Conservation (phyloP, 2,888 invertebrate species). For the Herminia tarsipennalis region DNA sequence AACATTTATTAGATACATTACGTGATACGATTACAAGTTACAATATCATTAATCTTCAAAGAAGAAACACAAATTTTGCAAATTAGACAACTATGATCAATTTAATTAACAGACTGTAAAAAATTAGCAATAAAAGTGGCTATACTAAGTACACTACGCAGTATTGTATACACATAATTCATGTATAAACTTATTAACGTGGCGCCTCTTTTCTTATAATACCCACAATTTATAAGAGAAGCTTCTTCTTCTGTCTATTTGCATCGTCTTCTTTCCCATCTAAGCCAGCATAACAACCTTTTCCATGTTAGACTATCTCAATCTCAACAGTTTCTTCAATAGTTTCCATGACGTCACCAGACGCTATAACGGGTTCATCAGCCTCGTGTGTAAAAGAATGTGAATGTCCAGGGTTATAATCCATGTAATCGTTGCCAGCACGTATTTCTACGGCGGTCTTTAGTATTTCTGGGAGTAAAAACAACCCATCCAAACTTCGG, state of each 20-base stretch:
- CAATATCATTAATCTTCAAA: no score
- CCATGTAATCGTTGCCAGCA: slow-evolving; percentile 66
- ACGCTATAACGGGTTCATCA: slow-evolving; percentile 23
- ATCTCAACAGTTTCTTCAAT: background rate
- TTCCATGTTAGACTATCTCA: background rate
- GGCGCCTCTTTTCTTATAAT: no score
- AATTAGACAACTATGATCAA: no score
- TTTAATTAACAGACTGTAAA: no score
- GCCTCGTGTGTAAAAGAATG: slow-evolving; percentile 27
- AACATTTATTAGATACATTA: no score
- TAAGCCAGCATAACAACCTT: background rate
- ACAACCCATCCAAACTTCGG: slow-evolving; percentile 56
- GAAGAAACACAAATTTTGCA: no score
- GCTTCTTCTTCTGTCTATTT: background rate
- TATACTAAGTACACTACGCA: no score
- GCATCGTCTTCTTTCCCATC: background rate
- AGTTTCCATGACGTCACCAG: slow-evolving; percentile 9
- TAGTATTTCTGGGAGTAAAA: slow-evolving; percentile 63
- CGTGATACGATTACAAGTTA: no score
- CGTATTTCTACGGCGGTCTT: slow-evolving; percentile 55
- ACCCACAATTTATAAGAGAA: no score
- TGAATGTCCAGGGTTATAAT: slow-evolving; percentile 59
- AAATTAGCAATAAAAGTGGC: no score
- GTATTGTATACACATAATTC: no score
- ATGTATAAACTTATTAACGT: no score